A percentile compares a stretch with the other conserved stretches of the same genome.
These are phyloP conservation scores for Pseudomyrmex cubaensis DNA, from an alignment of 1,140 invertebrate species.

Conservation along the genomic window DNA sequence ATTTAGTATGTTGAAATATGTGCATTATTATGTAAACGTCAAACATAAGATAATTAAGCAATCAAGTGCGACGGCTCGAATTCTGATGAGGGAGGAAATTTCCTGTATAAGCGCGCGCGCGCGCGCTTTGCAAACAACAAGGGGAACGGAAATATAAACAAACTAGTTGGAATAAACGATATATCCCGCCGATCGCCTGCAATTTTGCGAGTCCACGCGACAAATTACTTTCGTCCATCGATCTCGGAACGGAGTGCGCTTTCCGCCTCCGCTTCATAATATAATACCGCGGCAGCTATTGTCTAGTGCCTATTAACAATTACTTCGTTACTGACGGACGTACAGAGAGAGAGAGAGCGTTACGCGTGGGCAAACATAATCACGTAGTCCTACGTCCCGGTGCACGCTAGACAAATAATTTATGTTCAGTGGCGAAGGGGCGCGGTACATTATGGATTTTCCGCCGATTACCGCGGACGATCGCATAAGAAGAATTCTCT, in stretches of 20 bases:
- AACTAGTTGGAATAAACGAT: slow-evolving; percentile 17
- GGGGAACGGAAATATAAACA: neutral
- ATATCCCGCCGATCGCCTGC: slow-evolving; percentile 3
- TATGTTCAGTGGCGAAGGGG: no score
- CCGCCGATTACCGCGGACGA: no score
- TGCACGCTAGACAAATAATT: neutral
- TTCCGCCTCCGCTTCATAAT: neutral
- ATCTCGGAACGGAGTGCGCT: neutral
- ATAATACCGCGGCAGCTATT: slow-evolving; percentile 10
- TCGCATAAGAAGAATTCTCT: no score
- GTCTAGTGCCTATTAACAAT: slow-evolving; percentile 23
- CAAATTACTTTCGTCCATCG: slow-evolving; percentile 52
- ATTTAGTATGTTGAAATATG: no score
- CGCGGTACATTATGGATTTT: no score
- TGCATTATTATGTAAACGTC: no score
- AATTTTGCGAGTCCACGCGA: slow-evolving; percentile 1
- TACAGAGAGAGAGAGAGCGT: no score
- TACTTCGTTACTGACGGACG: neutral
- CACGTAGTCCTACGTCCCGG: no score
- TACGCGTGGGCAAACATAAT: no score
- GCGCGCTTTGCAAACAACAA: neutral
- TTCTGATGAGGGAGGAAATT: neutral
- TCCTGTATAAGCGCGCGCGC: neutral
- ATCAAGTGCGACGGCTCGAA: neutral
- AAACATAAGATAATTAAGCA: neutral